These are phyloP conservation scores for Syngnathus typhle DNA, from an alignment of 2,113 vertebrate species.

Conservation along the genomic window DNA sequence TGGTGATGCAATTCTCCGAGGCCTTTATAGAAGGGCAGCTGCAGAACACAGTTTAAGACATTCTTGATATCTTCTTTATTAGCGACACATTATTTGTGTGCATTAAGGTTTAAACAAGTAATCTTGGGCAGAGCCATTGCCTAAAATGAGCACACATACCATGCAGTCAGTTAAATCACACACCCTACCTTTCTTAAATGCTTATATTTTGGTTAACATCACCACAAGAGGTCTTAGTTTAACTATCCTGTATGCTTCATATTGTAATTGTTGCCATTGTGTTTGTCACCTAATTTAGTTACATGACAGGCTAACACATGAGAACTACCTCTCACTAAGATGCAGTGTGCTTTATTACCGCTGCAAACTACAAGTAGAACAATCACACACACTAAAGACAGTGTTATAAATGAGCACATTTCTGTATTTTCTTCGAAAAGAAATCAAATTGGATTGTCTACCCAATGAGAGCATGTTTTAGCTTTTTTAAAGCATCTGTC, in stretches of 20 bases:
- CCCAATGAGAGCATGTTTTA: background rate
- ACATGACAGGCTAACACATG: background rate
- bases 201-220: background rate
- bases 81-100: background rate
- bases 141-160: background rate
- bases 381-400: background rate
- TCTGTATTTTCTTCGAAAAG: background rate
- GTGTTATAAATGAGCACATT: background rate
- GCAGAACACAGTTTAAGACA: slow-evolving; percentile 32
- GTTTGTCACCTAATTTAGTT: background rate
- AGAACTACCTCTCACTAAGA: background rate
- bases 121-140: background rate
- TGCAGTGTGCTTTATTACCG: background rate
- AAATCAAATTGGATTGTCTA: background rate
- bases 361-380: background rate
- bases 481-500: background rate
- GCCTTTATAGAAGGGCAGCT: slow-evolving; percentile 49
- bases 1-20: slow-evolving; percentile 56
- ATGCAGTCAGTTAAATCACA: background rate
- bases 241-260: background rate
- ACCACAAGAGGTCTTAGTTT: background rate
- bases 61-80: slow-evolving; percentile 8
- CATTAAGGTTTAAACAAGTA: background rate
- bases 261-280: background rate
- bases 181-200: background rate